A percentile compares a stretch with the other conserved stretches of the same genome.
Evolutionary conservation across 2,113 vertebrate species (phyloP).

Genomic region (Syngnathus scovelli): DNA sequence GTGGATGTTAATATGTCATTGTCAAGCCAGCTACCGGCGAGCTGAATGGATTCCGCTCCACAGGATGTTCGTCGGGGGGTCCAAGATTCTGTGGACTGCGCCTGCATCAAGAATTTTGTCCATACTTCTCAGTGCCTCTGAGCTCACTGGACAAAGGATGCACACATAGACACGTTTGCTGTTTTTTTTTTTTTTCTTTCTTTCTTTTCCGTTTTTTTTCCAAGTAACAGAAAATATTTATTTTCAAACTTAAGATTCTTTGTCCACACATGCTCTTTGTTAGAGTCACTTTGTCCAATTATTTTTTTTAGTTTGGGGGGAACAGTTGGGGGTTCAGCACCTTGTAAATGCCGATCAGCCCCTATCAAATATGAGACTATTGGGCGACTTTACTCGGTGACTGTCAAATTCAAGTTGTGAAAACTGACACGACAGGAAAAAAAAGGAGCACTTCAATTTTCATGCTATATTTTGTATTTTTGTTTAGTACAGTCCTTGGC

Average conservation of each 20-base stretch:
- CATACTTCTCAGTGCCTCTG: conserved; percentile 58
- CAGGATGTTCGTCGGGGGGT: conserved; percentile 74
- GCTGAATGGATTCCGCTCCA: conserved; percentile 83
- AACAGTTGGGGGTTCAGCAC: conserved; percentile 24
- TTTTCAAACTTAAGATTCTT: conserved; percentile 66
- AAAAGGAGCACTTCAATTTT: conserved; percentile 60
- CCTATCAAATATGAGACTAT: conserved; percentile 49
- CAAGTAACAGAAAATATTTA: conserved; percentile 68
- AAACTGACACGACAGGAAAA: conserved; percentile 35
- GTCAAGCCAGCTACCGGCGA: conserved; percentile 80
- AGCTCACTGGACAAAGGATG: conserved; percentile 57
- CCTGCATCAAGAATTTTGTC: conserved; percentile 82
- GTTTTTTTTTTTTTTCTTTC: conserved; percentile 48
- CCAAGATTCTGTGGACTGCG: conserved; percentile 84
- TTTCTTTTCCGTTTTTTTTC: conserved; percentile 38
- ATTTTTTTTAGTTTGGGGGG: no score
- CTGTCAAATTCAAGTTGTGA: conserved; percentile 33
- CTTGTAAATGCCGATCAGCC: conserved; percentile 46
- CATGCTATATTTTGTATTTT: conserved; percentile 35
- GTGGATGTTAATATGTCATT: conserved; percentile 79
- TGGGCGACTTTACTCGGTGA: conserved; percentile 18
- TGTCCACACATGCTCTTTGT: conserved; percentile 54
- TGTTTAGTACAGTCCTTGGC: conserved; percentile 48
- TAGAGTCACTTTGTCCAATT: conserved; percentile 38
- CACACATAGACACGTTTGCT: conserved; percentile 45